A percentile compares a stretch with the other conserved stretches of the same genome.
These are phyloP conservation scores for Hylyphantes graminicola DNA, from an alignment of 1,140 invertebrate species.

Conservation along the genomic window DNA sequence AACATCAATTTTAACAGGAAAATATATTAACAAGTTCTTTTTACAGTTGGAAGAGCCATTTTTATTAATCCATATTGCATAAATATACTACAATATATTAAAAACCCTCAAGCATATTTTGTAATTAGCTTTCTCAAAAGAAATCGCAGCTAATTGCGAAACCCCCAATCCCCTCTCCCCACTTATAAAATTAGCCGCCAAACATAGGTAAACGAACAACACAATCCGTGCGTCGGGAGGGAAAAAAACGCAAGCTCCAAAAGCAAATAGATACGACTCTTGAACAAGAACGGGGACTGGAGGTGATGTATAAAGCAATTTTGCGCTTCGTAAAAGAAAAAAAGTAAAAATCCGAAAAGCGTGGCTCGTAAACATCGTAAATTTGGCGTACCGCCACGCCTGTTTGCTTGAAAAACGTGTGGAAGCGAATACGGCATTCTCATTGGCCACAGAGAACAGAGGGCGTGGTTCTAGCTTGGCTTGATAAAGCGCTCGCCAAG, in stretches of 20 bases:
- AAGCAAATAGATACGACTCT: slow-evolving; percentile 15
- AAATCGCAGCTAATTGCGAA: no score
- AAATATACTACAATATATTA: no score
- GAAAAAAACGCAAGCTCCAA: slow-evolving; percentile 10
- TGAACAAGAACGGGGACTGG: neutral
- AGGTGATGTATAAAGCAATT: slow-evolving; percentile 53
- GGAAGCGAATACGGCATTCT: neutral
- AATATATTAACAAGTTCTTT: no score
- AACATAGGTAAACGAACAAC: neutral
- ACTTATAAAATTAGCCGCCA: no score
- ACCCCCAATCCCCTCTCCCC: no score
- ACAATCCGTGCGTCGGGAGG: neutral
- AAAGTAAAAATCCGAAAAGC: slow-evolving; percentile 6
- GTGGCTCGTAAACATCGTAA: slow-evolving; percentile 47
- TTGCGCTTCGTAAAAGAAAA: slow-evolving; percentile 32
- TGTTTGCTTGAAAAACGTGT: slow-evolving; percentile 47
- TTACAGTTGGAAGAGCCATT: no score
- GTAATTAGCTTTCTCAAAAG: no score
- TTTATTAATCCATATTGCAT: no score
- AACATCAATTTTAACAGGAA: no score
- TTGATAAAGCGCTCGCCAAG: no score
- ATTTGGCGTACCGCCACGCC: slow-evolving; percentile 52
- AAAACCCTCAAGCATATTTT: no score
- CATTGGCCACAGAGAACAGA: neutral
- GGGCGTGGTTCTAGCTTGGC: slow-evolving; percentile 13